A percentile compares a stretch with the other conserved stretches of the same genome.
Conservation (phyloP, 2,113 vertebrate species). For the Serinus canaria region DNA sequence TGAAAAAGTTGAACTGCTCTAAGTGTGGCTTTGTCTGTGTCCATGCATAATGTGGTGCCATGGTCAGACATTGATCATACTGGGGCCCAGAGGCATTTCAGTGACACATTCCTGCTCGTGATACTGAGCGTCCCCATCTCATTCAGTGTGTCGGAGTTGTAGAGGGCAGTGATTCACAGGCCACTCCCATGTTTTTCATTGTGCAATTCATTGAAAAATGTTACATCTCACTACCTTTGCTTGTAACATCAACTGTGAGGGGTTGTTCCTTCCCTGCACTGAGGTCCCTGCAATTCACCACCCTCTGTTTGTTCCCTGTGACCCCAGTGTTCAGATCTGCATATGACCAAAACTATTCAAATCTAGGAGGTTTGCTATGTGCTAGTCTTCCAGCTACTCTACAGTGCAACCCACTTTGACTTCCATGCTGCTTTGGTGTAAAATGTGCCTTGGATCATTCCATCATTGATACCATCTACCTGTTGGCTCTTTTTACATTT, state of each 20-base stretch:
- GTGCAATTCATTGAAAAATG: background rate
- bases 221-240: background rate
- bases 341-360: background rate
- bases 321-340: background rate
- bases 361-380: background rate
- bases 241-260: accelerated
- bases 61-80: accelerated
- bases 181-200: accelerated
- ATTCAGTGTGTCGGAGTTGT: background rate
- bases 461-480: background rate
- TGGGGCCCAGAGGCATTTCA: background rate
- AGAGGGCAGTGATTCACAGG: background rate
- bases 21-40: background rate
- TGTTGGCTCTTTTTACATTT: background rate
- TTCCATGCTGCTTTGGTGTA: background rate
- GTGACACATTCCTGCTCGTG: background rate
- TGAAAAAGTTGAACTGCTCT: background rate
- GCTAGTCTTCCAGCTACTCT: background rate
- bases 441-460: background rate
- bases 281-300: background rate
- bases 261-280: background rate
- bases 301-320: background rate
- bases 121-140: background rate
- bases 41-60: accelerated
- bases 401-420: background rate